Evolutionary conservation across 2,888 invertebrate species (phyloP).

Genomic region (Drosophila villosipedis): DNA sequence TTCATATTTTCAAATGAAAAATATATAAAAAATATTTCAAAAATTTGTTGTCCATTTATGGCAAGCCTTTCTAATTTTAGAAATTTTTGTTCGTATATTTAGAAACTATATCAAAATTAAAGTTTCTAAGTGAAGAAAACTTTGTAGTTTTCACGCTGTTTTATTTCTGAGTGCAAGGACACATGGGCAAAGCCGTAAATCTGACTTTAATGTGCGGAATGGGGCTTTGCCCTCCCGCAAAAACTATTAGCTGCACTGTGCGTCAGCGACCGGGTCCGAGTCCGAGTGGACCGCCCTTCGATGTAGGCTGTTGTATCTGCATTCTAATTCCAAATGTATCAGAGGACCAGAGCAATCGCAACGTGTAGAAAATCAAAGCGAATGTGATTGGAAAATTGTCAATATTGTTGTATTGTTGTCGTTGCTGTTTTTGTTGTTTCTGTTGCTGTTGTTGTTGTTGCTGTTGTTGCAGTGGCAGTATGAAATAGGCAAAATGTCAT

Average conservation of each 20-base stretch:
- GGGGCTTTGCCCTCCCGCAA: conserved; percentile 38
- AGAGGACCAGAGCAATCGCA: conserved; percentile 51
- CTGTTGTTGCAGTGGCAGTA: conserved; percentile 38
- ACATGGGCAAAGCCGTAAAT: conserved; percentile 48
- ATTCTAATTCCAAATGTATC: conserved; percentile 50
- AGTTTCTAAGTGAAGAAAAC: neutral
- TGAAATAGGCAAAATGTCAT: conserved; percentile 72
- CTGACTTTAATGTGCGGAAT: conserved; percentile 56
- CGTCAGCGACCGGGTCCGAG: neutral
- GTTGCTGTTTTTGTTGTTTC: neutral
- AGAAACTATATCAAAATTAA: neutral
- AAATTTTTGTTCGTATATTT: neutral
- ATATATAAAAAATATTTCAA: neutral
- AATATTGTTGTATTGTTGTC: conserved; percentile 21
- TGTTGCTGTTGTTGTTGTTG: neutral
- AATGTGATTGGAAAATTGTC: conserved; percentile 60
- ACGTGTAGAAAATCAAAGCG: conserved; percentile 71
- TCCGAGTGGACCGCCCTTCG: conserved; percentile 24
- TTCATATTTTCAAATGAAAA: no score
- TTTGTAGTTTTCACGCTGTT: fast-evolving
- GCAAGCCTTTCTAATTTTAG: neutral
- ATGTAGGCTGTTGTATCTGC: conserved; percentile 32
- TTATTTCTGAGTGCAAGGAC: neutral
- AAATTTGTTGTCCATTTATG: neutral
- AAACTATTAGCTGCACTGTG: conserved; percentile 74